Conservation (phyloP, 2,797 vertebrate species). For the Neosalanx taihuensis region DNA sequence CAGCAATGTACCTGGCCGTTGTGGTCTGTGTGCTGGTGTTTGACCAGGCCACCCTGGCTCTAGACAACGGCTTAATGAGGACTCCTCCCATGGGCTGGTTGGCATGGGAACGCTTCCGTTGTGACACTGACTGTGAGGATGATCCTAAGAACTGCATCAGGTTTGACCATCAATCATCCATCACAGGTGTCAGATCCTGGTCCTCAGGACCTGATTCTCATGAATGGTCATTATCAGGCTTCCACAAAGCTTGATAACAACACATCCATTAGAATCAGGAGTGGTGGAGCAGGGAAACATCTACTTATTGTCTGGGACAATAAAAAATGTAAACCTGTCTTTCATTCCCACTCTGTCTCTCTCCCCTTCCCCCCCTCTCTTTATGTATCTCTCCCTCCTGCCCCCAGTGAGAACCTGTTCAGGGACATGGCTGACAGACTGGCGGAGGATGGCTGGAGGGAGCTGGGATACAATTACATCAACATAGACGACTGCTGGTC, state of each 20-base stretch:
- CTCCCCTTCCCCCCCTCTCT: not conserved
- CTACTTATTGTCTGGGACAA: too few relatives aligned
- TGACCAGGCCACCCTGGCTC: slow-evolving; percentile 47
- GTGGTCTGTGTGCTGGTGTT: slow-evolving; percentile 49
- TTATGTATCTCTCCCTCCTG: not conserved
- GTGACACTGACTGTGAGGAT: slow-evolving; percentile 79
- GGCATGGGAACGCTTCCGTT: slow-evolving; percentile 92
- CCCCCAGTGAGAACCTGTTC: slow-evolving; percentile 80
- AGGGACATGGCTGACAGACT: slow-evolving; percentile 88
- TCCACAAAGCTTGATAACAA: too few relatives aligned
- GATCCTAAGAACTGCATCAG: slow-evolving; percentile 92
- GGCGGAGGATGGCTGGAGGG: slow-evolving; percentile 86
- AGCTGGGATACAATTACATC: slow-evolving; percentile 87
- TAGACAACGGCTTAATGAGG: slow-evolving; percentile 88
- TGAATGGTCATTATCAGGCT: too few relatives aligned
- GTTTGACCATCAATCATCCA: slow-evolving; percentile 51
- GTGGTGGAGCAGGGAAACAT: too few relatives aligned
- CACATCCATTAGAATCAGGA: too few relatives aligned
- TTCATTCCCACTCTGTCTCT: not conserved
- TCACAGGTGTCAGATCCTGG: not conserved
- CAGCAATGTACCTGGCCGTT: slow-evolving; percentile 50
- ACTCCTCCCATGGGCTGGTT: slow-evolving; percentile 95
- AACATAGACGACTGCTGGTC: slow-evolving; percentile 97
- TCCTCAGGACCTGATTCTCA: too few relatives aligned
- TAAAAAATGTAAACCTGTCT: too few relatives aligned